Conservation (phyloP, 1,140 invertebrate species). For the Popillia japonica region DNA sequence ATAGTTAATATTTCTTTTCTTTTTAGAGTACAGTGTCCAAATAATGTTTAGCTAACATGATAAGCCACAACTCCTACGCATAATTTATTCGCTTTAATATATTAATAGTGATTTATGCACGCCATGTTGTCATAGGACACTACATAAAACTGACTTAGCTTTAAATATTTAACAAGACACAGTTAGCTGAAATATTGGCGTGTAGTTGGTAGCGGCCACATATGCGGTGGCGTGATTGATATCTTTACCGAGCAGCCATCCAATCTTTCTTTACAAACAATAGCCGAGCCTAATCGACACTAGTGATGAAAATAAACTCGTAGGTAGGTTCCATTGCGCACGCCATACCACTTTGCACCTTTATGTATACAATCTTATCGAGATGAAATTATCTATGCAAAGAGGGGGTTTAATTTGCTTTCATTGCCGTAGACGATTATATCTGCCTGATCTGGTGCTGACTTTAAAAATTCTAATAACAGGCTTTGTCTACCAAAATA, state of each 20-base stretch:
- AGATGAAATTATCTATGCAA: conserved; percentile 14
- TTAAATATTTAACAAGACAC: conserved; percentile 25
- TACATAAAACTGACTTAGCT: not conserved
- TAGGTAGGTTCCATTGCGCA: not conserved
- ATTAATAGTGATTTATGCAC: conserved; percentile 24
- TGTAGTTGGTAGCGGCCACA: not conserved
- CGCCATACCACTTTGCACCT: conserved; percentile 21
- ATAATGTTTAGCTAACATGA: not conserved
- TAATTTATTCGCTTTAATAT: not conserved
- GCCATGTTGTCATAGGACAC: not conserved
- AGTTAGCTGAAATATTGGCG: conserved; percentile 10
- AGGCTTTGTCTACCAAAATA: not conserved
- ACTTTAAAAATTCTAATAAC: not conserved
- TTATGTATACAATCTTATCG: not conserved
- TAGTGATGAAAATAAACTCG: not conserved
- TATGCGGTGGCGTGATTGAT: conserved; percentile 19
- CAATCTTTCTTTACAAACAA: conserved; percentile 9
- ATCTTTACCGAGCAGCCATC: not conserved
- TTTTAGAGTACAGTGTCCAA: no score
- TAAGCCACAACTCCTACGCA: not conserved
- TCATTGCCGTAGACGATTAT: conserved; percentile 16
- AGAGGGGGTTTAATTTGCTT: not conserved
- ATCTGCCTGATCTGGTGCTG: not conserved
- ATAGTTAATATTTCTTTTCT: no score
- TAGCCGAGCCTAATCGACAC: not conserved